These are phyloP conservation scores for Oncorhynchus kisutch DNA, from an alignment of 2,113 vertebrate species.

Conservation along the genomic window DNA sequence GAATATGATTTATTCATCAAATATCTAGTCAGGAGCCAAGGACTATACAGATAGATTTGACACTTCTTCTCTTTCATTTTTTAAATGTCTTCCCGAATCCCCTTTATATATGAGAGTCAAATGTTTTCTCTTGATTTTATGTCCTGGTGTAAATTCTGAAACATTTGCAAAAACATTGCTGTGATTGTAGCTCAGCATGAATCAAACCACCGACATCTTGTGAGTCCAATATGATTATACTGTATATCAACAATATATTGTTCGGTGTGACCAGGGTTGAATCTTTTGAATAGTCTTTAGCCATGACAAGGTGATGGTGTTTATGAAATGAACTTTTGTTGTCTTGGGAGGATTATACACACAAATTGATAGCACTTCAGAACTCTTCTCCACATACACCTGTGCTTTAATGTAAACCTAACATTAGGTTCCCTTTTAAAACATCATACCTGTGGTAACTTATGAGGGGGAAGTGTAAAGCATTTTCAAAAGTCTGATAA, in stretches of 20 bases:
- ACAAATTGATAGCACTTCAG: no score
- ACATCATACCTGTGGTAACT: no score
- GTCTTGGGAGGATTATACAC: neutral
- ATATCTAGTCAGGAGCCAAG: neutral
- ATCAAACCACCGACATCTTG: conserved; percentile 57
- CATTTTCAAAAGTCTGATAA: no score
- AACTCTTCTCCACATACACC: conserved; percentile 26
- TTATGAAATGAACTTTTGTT: conserved; percentile 21
- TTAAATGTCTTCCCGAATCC: neutral
- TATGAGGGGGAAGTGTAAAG: neutral
- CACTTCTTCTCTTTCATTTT: conserved; percentile 2
- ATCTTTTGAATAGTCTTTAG: neutral
- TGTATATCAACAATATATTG: conserved; percentile 28
- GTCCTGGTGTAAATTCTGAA: neutral
- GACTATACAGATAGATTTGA: conserved; percentile 14
- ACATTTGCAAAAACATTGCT: conserved; percentile 38
- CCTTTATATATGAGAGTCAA: neutral
- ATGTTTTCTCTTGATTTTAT: neutral
- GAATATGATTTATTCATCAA: neutral
- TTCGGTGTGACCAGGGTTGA: conserved; percentile 24
- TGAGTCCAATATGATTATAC: conserved; percentile 58
- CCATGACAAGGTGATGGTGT: conserved; percentile 8
- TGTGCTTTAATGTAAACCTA: no score
- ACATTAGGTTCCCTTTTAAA: no score
- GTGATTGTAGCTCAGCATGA: conserved; percentile 55